Percentiles rank a stretch among this genome's conserved stretches.
These are phyloP conservation scores for Etheostoma perlongum DNA, from an alignment of 2,797 vertebrate species.

Conservation along the genomic window DNA sequence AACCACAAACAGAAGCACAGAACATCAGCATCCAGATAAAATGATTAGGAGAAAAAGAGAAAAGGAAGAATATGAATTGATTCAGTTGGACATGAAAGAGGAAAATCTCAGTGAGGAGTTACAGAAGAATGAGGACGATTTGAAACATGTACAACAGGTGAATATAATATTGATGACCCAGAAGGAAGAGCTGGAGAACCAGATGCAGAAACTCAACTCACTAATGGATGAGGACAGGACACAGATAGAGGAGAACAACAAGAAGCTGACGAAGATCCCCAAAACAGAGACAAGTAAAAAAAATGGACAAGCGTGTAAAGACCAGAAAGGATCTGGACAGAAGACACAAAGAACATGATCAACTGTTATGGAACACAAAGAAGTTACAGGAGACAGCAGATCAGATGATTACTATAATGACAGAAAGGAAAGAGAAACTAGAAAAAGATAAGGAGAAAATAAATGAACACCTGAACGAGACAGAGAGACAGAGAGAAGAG, in stretches of 20 bases:
- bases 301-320: accelerated
- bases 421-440: neutral
- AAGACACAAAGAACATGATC: neutral
- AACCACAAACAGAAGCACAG: neutral
- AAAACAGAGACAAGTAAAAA: accelerated
- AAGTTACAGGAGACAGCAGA: constrained; percentile 1
- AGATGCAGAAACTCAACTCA: neutral
- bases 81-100: neutral
- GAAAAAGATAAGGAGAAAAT: neutral
- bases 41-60: neutral
- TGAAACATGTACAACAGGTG: accelerated
- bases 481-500: neutral
- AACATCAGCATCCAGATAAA: neutral
- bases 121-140: neutral
- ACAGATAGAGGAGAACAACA: accelerated
- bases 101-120: neutral
- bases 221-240: neutral
- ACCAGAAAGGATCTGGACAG: accelerated
- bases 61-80: neutral
- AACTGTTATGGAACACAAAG: neutral
- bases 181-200: neutral
- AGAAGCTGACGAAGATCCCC: accelerated
- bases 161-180: accelerated
- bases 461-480: neutral
- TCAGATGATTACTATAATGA: neutral